A percentile compares a stretch with the other conserved stretches of the same genome.
These are phyloP conservation scores for Sinosuthora webbiana DNA, from an alignment of 2,113 vertebrate species.

Conservation along the genomic window DNA sequence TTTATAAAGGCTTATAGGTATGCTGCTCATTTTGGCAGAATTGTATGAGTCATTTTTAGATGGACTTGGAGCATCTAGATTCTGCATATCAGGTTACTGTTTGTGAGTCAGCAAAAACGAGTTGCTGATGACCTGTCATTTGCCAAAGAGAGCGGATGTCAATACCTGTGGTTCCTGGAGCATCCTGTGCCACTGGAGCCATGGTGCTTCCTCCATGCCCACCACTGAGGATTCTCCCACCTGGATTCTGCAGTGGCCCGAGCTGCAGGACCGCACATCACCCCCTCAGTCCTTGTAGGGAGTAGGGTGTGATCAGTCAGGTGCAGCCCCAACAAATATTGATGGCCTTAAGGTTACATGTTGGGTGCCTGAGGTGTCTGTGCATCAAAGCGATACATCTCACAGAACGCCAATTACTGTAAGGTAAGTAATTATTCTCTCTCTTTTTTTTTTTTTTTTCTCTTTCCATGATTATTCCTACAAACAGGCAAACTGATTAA, in stretches of 20 bases:
- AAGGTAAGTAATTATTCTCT: constrained; percentile 20
- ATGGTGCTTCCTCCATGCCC: background rate
- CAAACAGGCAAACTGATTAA: background rate
- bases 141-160: background rate
- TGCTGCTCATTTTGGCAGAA: constrained; percentile 7
- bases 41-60: background rate
- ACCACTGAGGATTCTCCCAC: background rate
- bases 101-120: constrained; percentile 58
- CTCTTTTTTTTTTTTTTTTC: background rate
- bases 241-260: background rate
- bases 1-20: background rate
- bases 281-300: background rate
- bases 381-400: background rate
- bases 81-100: constrained; percentile 42
- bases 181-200: background rate
- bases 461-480: background rate
- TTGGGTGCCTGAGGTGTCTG: background rate
- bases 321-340: background rate
- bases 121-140: constrained; percentile 28
- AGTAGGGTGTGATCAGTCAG: background rate
- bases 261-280: background rate
- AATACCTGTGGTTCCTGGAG: background rate
- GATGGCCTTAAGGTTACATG: background rate
- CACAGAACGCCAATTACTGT: background rate
- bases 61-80: background rate